These are phyloP conservation scores for Pectinophora gossypiella DNA, from an alignment of 1,140 invertebrate genomes.

Conservation along the genomic window DNA sequence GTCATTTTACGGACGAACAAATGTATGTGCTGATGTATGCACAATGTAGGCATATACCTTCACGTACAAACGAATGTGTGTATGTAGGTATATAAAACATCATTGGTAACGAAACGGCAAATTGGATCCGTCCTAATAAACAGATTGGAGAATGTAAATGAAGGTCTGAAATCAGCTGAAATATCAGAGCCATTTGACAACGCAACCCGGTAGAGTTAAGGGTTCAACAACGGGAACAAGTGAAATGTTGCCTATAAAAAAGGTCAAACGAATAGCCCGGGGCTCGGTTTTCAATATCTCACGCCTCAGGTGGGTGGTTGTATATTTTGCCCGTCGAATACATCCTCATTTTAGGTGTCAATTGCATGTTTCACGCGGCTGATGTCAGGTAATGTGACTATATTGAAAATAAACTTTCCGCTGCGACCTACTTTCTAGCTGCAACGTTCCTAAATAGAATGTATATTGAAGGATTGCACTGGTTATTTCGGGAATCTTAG, in stretches of 20 bases:
- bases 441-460: too few species aligned
- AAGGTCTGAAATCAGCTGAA: slow-evolving; percentile 34
- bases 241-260: slow-evolving; percentile 61
- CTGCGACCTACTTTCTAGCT: too few species aligned
- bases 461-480: too few species aligned
- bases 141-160: slow-evolving; percentile 23
- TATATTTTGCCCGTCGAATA: slow-evolving; percentile 32
- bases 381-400: slow-evolving; percentile 6
- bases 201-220: slow-evolving; percentile 34
- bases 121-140: slow-evolving; percentile 4
- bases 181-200: slow-evolving; percentile 54
- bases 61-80: too few species aligned
- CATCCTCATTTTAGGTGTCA: slow-evolving; percentile 41
- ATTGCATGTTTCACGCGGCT: slow-evolving; percentile 26
- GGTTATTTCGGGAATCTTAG: too few species aligned
- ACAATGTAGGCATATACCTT: too few species aligned
- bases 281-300: slow-evolving; percentile 57
- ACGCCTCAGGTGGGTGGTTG: slow-evolving; percentile 30
- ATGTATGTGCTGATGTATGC: too few species aligned
- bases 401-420: background rate
- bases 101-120: too few species aligned
- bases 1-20: too few species aligned
- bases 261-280: slow-evolving; percentile 43
- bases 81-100: too few species aligned
- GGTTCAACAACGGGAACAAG: slow-evolving; percentile 48